phyloP scores from a whole-genome alignment of 2,113 vertebrate genomes.

The Nothobranchius kuhntae region DNA sequence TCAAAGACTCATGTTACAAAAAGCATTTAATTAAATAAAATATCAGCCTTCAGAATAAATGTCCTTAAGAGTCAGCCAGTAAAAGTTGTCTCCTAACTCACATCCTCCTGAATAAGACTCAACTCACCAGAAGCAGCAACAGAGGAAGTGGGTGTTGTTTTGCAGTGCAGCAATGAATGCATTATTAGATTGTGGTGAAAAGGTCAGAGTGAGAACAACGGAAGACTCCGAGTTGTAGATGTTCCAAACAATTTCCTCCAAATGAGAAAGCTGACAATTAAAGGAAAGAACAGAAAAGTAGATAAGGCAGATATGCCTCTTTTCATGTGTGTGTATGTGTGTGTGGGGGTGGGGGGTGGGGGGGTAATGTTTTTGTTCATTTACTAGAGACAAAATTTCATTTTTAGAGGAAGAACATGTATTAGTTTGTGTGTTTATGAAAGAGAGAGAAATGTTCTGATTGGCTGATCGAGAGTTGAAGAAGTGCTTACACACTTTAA shows the following conservation, averaged over 20 bases:
- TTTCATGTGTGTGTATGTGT: not conserved
- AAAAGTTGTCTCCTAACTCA: no score
- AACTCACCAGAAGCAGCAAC: not conserved
- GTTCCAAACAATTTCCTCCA: slow-evolving; percentile 63
- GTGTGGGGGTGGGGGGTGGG: not conserved
- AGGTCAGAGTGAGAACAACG: slow-evolving; percentile 41
- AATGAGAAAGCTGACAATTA: slow-evolving; percentile 59
- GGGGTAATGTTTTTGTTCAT: slow-evolving; percentile 28
- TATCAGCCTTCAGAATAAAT: no score
- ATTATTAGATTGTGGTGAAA: slow-evolving; percentile 23
- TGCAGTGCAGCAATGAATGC: slow-evolving; percentile 3
- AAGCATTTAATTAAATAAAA: no score
- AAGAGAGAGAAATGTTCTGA: not conserved
- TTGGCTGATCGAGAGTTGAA: slow-evolving; percentile 11
- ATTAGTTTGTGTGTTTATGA: not conserved
- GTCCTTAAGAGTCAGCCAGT: no score
- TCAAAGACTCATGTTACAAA: no score
- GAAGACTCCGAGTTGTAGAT: slow-evolving; percentile 30
- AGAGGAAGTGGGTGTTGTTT: slow-evolving; percentile 3
- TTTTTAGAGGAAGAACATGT: not conserved
- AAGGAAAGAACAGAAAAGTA: slow-evolving; percentile 39
- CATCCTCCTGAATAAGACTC: not conserved
- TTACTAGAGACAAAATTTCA: slow-evolving; percentile 23
- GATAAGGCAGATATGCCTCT: slow-evolving; percentile 22
- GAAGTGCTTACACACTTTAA: slow-evolving; percentile 57